Conservation (phyloP, 2,113 vertebrate species). For the Prionailurus bengalensis region DNA sequence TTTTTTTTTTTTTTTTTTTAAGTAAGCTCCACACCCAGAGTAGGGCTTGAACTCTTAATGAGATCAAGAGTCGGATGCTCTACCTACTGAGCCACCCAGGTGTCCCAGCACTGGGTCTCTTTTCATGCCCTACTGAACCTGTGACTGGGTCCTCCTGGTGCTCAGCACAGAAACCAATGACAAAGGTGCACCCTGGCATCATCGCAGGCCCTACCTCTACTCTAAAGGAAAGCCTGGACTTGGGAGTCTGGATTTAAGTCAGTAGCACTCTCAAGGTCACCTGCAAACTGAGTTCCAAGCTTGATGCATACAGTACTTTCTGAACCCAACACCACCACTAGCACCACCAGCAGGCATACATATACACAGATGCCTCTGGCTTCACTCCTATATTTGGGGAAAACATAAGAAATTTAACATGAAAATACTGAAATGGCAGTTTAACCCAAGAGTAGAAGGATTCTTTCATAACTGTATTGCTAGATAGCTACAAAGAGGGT, state of each 20-base stretch:
- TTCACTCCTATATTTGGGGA: neutral
- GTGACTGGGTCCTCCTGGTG: neutral
- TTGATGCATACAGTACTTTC: constrained; percentile 10
- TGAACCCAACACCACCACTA: neutral
- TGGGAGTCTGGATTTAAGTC: neutral
- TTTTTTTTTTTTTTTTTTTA: too few species aligned
- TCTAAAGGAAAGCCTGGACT: neutral
- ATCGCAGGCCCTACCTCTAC: neutral
- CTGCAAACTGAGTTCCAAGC: neutral
- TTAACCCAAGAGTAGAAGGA: constrained; percentile 46
- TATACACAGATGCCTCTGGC: neutral
- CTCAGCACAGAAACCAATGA: neutral
- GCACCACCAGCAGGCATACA: neutral
- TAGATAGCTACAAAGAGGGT: constrained; percentile 34
- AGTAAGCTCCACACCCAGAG: too few species aligned
- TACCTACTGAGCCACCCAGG: too few species aligned
- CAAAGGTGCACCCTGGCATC: neutral
- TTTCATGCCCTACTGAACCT: neutral
- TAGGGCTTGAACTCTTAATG: too few species aligned
- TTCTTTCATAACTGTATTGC: neutral
- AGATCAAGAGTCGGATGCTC: too few species aligned
- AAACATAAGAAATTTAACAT: constrained; percentile 24
- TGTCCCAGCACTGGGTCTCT: neutral
- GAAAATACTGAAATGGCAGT: constrained; percentile 9
- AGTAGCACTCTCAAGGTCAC: neutral